phyloP scores from a whole-genome alignment of 2,113 vertebrate species.

The Notothenia coriiceps region DNA sequence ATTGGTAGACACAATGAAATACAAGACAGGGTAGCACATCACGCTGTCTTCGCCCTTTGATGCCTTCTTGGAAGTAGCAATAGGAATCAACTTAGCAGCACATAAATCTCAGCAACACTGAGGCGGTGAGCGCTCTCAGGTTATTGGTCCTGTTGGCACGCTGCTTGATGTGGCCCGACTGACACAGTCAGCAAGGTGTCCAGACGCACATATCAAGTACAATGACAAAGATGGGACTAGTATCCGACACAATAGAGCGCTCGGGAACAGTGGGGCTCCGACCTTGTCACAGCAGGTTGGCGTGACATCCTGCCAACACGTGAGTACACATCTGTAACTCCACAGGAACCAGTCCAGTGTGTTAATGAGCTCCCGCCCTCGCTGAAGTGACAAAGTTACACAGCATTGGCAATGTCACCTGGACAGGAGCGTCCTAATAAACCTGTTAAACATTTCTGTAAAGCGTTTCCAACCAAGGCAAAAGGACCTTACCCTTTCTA shows the following conservation, averaged over 20 bases:
- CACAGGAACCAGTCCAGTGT: constrained; percentile 34
- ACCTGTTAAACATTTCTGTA: constrained; percentile 13
- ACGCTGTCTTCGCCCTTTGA: neutral
- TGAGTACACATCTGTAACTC: constrained; percentile 52
- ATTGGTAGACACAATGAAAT: neutral
- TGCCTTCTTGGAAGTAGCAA: neutral
- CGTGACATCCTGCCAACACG: constrained; percentile 39
- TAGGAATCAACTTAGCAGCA: neutral
- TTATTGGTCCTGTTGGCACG: neutral
- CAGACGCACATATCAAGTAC: constrained; percentile 6
- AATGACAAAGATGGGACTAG: constrained; percentile 28
- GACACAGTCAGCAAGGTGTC: constrained; percentile 12
- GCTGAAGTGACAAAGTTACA: constrained; percentile 21
- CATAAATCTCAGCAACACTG: neutral
- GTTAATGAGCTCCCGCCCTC: constrained; percentile 42
- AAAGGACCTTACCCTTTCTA: neutral
- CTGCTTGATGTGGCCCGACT: neutral
- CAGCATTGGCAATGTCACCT: constrained; percentile 21
- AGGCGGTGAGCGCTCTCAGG: neutral
- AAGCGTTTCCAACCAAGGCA: constrained; percentile 17
- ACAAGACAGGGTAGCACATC: neutral
- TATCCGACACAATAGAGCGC: constrained; percentile 20
- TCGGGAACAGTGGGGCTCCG: constrained; percentile 19
- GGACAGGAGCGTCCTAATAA: constrained; percentile 10
- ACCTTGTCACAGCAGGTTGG: constrained; percentile 50